phyloP scores from a whole-genome alignment of 2,797 vertebrate species.

The Typhlichthys eigenmanni region DNA sequence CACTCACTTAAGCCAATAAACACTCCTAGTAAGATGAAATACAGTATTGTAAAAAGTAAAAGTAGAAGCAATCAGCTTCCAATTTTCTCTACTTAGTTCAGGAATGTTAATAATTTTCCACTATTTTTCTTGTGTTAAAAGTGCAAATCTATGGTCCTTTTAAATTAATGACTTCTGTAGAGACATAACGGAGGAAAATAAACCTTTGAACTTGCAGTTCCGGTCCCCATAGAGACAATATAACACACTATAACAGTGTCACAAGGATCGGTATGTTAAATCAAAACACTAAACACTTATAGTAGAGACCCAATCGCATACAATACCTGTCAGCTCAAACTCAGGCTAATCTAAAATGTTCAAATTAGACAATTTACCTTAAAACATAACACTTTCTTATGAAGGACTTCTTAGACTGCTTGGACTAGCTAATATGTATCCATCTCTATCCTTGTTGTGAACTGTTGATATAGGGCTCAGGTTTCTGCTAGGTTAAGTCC shows the following conservation, averaged over 20 bases:
- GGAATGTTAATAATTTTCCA: slow-evolving; percentile 43
- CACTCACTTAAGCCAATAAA: slow-evolving; percentile 71
- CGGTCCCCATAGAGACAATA: too few species aligned
- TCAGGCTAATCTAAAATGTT: background rate
- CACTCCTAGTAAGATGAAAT: slow-evolving; percentile 57
- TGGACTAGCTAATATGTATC: background rate
- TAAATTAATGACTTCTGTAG: slow-evolving; percentile 8
- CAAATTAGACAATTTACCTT: too few species aligned
- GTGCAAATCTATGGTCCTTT: slow-evolving; percentile 10
- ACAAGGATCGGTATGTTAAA: background rate
- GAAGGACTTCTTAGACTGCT: background rate
- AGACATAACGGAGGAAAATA: background rate
- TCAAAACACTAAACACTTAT: background rate
- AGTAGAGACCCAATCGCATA: background rate
- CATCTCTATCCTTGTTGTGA: slow-evolving; percentile 21
- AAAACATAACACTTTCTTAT: too few species aligned
- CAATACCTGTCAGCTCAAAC: background rate
- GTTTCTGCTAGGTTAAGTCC: slow-evolving; percentile 19
- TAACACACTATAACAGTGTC: background rate
- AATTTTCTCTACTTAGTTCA: slow-evolving; percentile 33
- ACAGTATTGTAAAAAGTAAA: slow-evolving; percentile 50
- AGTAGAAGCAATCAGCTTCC: slow-evolving; percentile 33
- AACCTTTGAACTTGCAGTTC: background rate
- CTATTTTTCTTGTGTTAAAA: slow-evolving; percentile 17
- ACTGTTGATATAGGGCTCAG: slow-evolving; percentile 13